Conservation (phyloP, 2,113 vertebrate species). For the Gracilinanus agilis region DNA sequence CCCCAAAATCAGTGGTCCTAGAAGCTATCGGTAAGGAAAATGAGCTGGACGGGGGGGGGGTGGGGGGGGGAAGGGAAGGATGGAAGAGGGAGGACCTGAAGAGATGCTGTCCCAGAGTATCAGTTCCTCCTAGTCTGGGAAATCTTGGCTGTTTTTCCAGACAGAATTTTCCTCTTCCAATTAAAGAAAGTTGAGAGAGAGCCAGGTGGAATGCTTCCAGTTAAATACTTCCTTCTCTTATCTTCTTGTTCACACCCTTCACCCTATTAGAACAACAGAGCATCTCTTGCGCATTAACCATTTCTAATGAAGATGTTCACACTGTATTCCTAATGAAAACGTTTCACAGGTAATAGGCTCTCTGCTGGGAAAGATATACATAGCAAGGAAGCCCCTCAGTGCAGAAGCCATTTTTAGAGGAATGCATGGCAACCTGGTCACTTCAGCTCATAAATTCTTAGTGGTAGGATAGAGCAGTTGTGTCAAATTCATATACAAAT, state of each 20-base stretch:
- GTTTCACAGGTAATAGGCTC: constrained; percentile 37
- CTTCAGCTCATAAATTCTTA: background rate
- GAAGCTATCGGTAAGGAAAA: background rate
- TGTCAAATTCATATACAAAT: background rate
- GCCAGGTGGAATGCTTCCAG: constrained; percentile 80
- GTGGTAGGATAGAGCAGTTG: background rate
- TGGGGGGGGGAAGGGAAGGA: background rate
- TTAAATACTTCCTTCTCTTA: constrained; percentile 75
- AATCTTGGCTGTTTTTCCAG: constrained; percentile 75
- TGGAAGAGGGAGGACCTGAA: background rate
- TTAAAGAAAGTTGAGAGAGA: constrained; percentile 73
- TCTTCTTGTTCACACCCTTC: constrained; percentile 77
- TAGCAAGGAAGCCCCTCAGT: constrained; percentile 21
- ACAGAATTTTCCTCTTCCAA: constrained; percentile 79
- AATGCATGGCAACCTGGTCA: constrained; percentile 10
- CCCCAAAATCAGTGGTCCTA: background rate
- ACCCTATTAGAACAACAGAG: constrained; percentile 75
- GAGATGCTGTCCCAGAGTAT: constrained; percentile 43
- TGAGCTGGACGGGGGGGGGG: background rate
- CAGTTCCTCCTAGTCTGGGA: constrained; percentile 74
- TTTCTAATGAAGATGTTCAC: constrained; percentile 75
- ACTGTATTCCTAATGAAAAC: constrained; percentile 73
- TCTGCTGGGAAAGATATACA: constrained; percentile 28
- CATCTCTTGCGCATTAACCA: constrained; percentile 60
- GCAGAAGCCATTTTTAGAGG: background rate